phyloP scores from a whole-genome alignment of 2,888 invertebrate species.

The Erpobdella octoculata region DNA sequence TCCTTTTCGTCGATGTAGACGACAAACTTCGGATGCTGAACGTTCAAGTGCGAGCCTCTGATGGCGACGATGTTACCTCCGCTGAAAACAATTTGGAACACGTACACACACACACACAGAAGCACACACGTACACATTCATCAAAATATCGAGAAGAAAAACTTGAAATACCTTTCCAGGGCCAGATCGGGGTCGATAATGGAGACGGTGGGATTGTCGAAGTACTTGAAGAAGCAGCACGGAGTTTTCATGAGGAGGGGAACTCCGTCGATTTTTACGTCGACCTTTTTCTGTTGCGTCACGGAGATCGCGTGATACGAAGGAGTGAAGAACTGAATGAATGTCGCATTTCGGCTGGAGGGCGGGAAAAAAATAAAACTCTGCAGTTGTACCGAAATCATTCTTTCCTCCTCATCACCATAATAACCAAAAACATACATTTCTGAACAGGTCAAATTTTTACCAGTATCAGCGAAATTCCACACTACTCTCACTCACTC shows the following conservation, averaged over 20 bases:
- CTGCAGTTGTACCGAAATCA: too few species aligned
- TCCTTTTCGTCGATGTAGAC: slow-evolving; percentile 73
- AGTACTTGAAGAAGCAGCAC: background rate
- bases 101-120: too few species aligned
- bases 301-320: background rate
- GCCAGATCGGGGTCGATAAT: slow-evolving; percentile 9
- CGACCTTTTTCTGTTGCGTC: background rate
- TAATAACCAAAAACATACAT: too few species aligned
- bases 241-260: background rate
- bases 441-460: too few species aligned
- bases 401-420: too few species aligned
- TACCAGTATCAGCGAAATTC: too few species aligned
- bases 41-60: slow-evolving; percentile 30
- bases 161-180: slow-evolving; percentile 16
- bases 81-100: slow-evolving; percentile 46
- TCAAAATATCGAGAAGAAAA: too few species aligned
- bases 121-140: too few species aligned
- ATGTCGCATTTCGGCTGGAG: slow-evolving; percentile 20
- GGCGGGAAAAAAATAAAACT: too few species aligned
- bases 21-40: slow-evolving; percentile 79
- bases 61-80: slow-evolving; percentile 69
- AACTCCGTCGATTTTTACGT: slow-evolving; percentile 17
- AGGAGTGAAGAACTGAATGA: slow-evolving; percentile 20
- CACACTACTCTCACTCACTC: too few species aligned
- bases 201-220: slow-evolving; percentile 17